phyloP scores from a whole-genome alignment of 2,797 vertebrate genomes.

The Tolypeutes matacus region DNA sequence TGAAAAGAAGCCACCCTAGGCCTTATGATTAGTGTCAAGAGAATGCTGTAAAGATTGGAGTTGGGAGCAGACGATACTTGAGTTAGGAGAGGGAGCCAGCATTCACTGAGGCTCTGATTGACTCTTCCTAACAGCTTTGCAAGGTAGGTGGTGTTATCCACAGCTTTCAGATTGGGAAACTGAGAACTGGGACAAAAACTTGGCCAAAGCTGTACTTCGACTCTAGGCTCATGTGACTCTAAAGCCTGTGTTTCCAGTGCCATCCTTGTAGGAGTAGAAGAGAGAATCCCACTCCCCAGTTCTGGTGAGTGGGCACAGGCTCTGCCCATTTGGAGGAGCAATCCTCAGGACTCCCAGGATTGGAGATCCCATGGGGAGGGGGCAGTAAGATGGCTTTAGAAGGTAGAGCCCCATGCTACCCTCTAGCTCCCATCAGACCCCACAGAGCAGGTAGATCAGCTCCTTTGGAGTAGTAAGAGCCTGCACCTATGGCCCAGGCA shows the following conservation, averaged over 20 bases:
- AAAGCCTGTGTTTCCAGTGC: not conserved
- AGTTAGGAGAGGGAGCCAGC: not conserved
- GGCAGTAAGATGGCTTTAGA: not conserved
- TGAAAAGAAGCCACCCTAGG: not conserved
- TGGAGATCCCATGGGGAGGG: not conserved
- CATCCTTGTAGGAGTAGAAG: not conserved
- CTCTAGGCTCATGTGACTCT: not conserved
- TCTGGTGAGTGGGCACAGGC: not conserved
- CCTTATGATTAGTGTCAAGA: not conserved
- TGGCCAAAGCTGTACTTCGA: not conserved
- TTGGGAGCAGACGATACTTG: not conserved
- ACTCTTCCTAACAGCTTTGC: not conserved
- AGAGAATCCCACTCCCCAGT: not conserved
- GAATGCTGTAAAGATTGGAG: not conserved
- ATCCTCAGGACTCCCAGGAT: not conserved
- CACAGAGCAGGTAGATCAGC: not conserved
- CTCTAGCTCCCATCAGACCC: not conserved
- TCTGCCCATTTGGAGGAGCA: not conserved
- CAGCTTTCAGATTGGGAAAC: slow-evolving; percentile 4
- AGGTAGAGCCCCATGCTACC: not conserved
- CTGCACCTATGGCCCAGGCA: not conserved
- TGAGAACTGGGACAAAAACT: slow-evolving; percentile 1
- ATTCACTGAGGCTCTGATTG: not conserved
- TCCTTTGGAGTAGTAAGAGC: not conserved
- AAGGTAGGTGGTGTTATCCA: not conserved